phyloP scores from a whole-genome alignment of 2,888 invertebrate species.

The Cyclophora punctaria region DNA sequence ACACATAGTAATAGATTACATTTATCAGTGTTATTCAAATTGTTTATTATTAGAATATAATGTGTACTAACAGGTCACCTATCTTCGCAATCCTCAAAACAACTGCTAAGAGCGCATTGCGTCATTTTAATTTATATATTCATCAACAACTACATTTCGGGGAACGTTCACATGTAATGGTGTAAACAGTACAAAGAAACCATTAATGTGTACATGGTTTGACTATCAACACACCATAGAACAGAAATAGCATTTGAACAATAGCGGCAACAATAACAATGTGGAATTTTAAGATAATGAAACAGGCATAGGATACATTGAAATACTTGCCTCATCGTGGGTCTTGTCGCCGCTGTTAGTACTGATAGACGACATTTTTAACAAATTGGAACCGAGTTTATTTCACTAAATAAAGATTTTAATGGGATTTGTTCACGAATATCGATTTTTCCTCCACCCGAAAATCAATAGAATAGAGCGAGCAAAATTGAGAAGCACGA shows the following conservation, averaged over 20 bases:
- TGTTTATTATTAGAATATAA: too few species aligned
- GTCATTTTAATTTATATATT: slow-evolving; percentile 22
- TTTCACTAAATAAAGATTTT: neutral
- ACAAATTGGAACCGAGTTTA: slow-evolving; percentile 1
- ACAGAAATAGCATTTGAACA: neutral
- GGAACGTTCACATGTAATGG: neutral
- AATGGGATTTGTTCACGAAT: slow-evolving; percentile 4
- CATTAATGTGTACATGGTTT: neutral
- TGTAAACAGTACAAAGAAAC: slow-evolving; percentile 10
- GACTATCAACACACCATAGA: neutral
- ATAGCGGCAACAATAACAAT: neutral
- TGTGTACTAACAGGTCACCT: neutral
- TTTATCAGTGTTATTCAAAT: too few species aligned
- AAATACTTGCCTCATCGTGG: slow-evolving; percentile 79
- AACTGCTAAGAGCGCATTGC: slow-evolving; percentile 29
- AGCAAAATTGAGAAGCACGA: too few species aligned
- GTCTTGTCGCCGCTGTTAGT: slow-evolving; percentile 68
- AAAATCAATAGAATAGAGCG: too few species aligned
- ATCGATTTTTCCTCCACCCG: slow-evolving; percentile 11
- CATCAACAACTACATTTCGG: neutral
- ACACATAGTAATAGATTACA: too few species aligned
- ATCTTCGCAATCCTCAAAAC: slow-evolving; percentile 5
- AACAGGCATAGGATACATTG: too few species aligned
- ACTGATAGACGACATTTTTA: slow-evolving; percentile 47
- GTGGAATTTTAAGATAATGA: too few species aligned